Base-by-base conservation (phyloP, 1,140 invertebrate species). In the Solenopsis invicta region DNA sequence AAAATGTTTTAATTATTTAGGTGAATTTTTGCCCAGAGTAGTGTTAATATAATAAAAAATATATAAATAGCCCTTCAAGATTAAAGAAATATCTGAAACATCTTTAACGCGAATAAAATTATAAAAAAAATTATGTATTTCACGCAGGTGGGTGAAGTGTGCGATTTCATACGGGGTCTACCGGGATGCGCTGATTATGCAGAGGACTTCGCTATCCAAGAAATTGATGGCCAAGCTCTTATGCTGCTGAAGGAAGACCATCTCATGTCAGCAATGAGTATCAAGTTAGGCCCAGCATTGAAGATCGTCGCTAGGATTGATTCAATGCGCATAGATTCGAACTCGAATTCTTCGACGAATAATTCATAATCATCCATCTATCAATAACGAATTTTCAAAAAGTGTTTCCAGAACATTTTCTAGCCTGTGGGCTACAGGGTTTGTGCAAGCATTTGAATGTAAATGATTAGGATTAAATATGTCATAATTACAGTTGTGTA, bases 221-320 rank as follows among this genome's bases (percentile, higher is more conserved):
- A 99, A 95, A 99, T 99, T 88, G 99, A 99, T 93, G 99, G 99
- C 0, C 98, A 99, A 93, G 99, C 99, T 8, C 94, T 99, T 29
- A 97, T 99, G 96, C 95, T 99, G 64, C 96, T 99, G n/a, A 98
- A 99, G 93, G 98, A 98, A 86, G 98, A 99, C 92, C 98, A 99
- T 95, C 95, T 99, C 12, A 99, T 99, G 96, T 97, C 97, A 45
- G 98, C 98, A 5, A 99, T 99, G 97, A 97, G 97, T 52, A 99
- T 99, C 96, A 99, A 99, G 93, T 96, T 99, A 0, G 99, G 99
- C 1, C 99, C 99, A 0, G 99, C 99, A 0, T 95, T 99, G 18
- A 99, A 99, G 95, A 99, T 99, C 59, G 98, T 98, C 89, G 98
- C 98, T 18, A 97, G 97, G 92, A 98, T 98, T 66, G 97, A 98